phyloP scores from a whole-genome alignment of 2,797 vertebrate genomes.

The Enteromius viviparus region DNA sequence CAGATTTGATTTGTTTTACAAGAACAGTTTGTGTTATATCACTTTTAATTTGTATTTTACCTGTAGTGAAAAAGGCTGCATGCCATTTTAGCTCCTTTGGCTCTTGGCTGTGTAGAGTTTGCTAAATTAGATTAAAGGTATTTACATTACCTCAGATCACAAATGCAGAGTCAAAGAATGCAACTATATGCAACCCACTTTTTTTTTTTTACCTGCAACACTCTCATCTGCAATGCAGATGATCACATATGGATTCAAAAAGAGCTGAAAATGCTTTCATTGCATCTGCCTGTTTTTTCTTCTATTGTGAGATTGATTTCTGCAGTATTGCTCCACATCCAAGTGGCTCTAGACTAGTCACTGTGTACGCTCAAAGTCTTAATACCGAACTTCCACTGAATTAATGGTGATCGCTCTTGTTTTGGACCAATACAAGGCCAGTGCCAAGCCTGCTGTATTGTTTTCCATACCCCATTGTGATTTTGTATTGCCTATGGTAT shows the following conservation, averaged over 20 bases:
- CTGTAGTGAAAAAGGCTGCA: neutral
- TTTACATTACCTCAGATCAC: slow-evolving; percentile 11
- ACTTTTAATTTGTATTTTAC: neutral
- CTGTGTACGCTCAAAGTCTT: slow-evolving; percentile 27
- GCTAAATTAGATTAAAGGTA: neutral
- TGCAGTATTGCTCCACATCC: slow-evolving; percentile 21
- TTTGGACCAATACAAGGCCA: neutral
- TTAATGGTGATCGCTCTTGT: neutral
- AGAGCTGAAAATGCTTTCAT: neutral
- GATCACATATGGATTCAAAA: neutral
- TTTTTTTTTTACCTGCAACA: neutral
- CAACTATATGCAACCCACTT: slow-evolving; percentile 10
- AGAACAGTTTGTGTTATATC: neutral
- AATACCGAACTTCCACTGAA: neutral
- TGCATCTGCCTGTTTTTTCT: neutral
- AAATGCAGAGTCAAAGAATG: slow-evolving; percentile 20
- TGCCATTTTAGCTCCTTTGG: neutral
- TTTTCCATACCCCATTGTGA: slow-evolving; percentile 20
- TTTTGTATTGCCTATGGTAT: slow-evolving; percentile 40
- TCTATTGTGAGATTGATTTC: slow-evolving; percentile 3
- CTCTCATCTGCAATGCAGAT: neutral
- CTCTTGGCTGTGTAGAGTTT: slow-evolving; percentile 25
- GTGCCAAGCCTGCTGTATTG: slow-evolving; percentile 28
- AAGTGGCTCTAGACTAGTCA: slow-evolving; percentile 14
- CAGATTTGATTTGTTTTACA: neutral